phyloP scores from a whole-genome alignment of 2,113 vertebrate genomes.

The Aythya baeri region DNA sequence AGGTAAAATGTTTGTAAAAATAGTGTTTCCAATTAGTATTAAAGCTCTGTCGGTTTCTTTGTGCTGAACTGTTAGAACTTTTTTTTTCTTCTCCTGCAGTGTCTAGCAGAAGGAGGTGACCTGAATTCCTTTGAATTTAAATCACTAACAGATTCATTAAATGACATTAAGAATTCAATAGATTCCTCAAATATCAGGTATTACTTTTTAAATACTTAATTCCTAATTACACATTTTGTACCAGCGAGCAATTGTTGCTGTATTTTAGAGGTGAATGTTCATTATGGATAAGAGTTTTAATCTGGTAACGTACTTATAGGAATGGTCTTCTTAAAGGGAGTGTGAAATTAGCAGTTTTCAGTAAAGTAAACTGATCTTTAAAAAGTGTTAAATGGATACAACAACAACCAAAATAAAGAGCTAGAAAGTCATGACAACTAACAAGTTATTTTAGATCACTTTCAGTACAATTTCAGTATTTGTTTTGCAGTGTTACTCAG shows the following conservation, averaged over 20 bases:
- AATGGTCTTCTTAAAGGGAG: neutral
- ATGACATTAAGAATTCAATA: conserved; percentile 97
- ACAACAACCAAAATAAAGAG: neutral
- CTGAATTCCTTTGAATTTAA: conserved; percentile 99
- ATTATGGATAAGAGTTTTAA: neutral
- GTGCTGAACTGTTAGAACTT: neutral
- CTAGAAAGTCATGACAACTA: neutral
- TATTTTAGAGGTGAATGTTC: neutral
- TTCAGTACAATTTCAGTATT: neutral
- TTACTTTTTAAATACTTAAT: conserved; percentile 16
- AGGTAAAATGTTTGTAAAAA: conserved; percentile 78
- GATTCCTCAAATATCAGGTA: conserved; percentile 97
- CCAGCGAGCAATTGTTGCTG: neutral
- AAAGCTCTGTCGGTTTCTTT: neutral
- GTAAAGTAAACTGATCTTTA: neutral
- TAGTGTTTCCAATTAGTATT: neutral
- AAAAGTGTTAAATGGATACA: neutral
- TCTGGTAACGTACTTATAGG: neutral
- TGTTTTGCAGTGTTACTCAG: neutral
- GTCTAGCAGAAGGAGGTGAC: conserved; percentile 95
- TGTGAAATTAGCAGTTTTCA: neutral
- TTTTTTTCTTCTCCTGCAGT: conserved; percentile 79
- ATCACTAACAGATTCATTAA: conserved; percentile 95
- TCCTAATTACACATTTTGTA: conserved; percentile 33
- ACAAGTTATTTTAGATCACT: neutral